These are phyloP conservation scores for Sorex araneus DNA, from an alignment of 2,113 vertebrate genomes.

Conservation along the genomic window DNA sequence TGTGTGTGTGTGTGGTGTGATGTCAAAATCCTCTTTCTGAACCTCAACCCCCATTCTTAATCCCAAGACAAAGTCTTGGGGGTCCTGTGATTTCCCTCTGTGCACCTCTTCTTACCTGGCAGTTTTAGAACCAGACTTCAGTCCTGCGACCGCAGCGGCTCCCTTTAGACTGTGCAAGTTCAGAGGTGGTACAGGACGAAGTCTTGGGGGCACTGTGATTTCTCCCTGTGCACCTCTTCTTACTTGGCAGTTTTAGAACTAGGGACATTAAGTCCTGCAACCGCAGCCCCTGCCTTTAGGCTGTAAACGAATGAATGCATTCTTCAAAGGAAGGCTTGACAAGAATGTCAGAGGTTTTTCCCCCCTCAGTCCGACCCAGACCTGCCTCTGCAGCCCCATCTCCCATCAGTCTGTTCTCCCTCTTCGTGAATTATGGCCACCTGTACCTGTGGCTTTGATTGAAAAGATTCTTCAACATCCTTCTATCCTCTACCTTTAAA, in stretches of 20 bases:
- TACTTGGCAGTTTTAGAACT: not conserved
- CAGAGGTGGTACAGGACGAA: not conserved
- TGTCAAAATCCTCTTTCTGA: not conserved
- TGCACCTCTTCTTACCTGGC: not conserved
- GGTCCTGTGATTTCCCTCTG: not conserved
- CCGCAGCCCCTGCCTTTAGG: not conserved
- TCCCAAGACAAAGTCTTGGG: not conserved
- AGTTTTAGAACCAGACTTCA: not conserved
- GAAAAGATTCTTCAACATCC: conserved; percentile 33
- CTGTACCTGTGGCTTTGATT: not conserved
- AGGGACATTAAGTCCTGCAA: not conserved
- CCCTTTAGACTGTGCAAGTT: not conserved
- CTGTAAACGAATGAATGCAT: not conserved
- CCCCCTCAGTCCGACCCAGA: not conserved
- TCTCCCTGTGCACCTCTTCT: not conserved
- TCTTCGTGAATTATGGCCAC: not conserved
- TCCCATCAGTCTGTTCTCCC: not conserved
- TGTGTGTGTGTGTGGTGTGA: no score
- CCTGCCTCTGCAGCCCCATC: not conserved
- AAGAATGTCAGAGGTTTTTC: not conserved
- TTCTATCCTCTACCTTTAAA: no score
- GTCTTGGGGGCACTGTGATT: not conserved
- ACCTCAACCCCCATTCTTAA: conserved; percentile 10
- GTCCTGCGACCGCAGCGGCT: not conserved
- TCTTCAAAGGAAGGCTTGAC: not conserved